phyloP scores from a whole-genome alignment of 2,797 vertebrate genomes.

The Rhodeus uyekii region DNA sequence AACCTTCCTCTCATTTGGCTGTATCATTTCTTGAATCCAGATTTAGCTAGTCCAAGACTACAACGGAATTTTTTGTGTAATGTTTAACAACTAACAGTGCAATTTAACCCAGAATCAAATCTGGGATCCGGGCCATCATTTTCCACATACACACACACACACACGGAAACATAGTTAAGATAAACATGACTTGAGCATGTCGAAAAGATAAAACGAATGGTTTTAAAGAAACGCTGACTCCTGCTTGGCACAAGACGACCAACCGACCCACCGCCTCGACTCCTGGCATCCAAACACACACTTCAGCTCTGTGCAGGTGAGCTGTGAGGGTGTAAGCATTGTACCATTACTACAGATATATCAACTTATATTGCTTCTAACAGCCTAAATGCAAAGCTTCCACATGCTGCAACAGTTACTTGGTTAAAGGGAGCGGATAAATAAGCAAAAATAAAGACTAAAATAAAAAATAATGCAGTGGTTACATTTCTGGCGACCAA shows the following conservation, averaged over 20 bases:
- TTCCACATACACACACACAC: neutral
- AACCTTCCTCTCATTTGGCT: conserved; percentile 25
- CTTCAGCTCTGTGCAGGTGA: conserved; percentile 23
- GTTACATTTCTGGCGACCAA: neutral
- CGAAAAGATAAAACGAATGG: neutral
- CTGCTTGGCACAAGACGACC: conserved; percentile 35
- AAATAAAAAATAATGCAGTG: neutral
- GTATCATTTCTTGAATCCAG: neutral
- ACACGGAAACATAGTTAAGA: conserved; percentile 24
- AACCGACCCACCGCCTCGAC: neutral
- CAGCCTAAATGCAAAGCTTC: neutral
- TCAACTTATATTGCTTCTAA: conserved; percentile 25
- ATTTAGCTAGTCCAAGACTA: conserved; percentile 1
- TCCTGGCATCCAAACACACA: conserved; percentile 10
- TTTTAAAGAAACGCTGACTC: conserved; percentile 16
- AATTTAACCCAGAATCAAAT: conserved; percentile 25
- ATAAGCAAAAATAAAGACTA: conserved; percentile 35
- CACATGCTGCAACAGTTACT: neutral
- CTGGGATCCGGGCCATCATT: conserved; percentile 9
- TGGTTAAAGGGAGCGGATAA: conserved; percentile 8
- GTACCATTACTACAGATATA: neutral
- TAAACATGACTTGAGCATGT: conserved; percentile 18
- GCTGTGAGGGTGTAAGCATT: conserved; percentile 19
- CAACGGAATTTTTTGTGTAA: neutral
- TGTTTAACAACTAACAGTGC: conserved; percentile 23